A percentile compares a stretch with the other conserved stretches of the same genome.
phyloP scores from a whole-genome alignment of 2,113 vertebrate genomes.

The Cynoglossus semilaevis region DNA sequence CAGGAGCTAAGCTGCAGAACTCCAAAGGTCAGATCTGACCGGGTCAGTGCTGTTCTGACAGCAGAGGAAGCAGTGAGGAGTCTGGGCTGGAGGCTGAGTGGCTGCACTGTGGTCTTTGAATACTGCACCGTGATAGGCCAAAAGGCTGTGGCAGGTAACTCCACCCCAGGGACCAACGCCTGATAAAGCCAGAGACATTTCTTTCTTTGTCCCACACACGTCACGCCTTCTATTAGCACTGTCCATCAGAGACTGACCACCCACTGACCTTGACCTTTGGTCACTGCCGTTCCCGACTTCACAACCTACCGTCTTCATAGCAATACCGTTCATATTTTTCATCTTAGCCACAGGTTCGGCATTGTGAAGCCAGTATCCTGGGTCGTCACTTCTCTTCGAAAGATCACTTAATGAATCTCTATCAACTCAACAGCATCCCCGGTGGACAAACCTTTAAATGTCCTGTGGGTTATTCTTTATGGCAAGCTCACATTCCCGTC shows the following conservation, averaged over 20 bases:
- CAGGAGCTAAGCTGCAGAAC: constrained; percentile 6
- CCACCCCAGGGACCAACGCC: constrained; percentile 47
- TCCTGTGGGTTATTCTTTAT: constrained; percentile 37
- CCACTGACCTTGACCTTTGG: constrained; percentile 21
- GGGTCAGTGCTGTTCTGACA: constrained; percentile 3
- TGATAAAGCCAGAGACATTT: constrained; percentile 45
- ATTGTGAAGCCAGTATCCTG: background rate
- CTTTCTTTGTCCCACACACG: constrained; percentile 12
- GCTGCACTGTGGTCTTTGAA: constrained; percentile 18
- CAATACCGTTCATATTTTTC: background rate
- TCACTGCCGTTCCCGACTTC: constrained; percentile 2
- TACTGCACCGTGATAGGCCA: constrained; percentile 30
- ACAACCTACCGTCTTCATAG: constrained; percentile 1
- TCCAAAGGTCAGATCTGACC: background rate
- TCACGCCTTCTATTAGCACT: constrained; percentile 3
- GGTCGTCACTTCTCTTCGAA: constrained; percentile 1
- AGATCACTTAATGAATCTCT: background rate
- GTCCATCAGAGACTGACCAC: constrained; percentile 20
- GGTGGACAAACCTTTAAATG: constrained; percentile 3
- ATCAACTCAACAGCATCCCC: background rate
- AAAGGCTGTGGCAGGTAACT: constrained; percentile 30
- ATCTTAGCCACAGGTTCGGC: constrained; percentile 1
- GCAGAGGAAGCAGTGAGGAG: constrained; percentile 2
- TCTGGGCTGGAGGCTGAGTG: constrained; percentile 17
- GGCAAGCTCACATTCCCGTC: constrained; percentile 29